Evolutionary conservation across 2,113 vertebrate species (phyloP), one percentile per base, ranked within the genome.

Genomic region (Accipiter virgatus): DNA sequence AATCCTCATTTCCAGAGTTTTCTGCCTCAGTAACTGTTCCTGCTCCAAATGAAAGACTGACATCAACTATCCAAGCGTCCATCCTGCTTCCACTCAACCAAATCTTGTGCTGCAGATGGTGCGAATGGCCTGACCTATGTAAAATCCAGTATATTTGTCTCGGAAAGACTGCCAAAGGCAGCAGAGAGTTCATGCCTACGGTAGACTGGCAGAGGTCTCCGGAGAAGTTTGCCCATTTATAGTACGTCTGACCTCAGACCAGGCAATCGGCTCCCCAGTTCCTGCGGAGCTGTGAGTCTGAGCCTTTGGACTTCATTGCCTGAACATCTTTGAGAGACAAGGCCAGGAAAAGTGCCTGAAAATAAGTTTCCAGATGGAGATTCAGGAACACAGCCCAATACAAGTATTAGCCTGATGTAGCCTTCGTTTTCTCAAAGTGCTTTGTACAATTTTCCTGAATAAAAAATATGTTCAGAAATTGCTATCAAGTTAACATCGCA

Each of bases 231-330:
- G 12, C 42, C 31, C 17, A 26, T n/a, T 75, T 73, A 7, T 29
- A 66, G 52, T 15, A 32, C 1, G 6, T 53, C 25, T 86, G 65
- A 86, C 22, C 25, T 84, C 70, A 87, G 65, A 74, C 10, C 38
- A 26, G 11, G 20, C 20, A 77, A 62, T 43, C 16, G 18, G 32
- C 6, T 78, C 20, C 36, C 52, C 5, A 17, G 3, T 59, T 74
- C 16, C 32, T 47, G 2, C 8, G 27, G 18, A 58, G 5, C 25
- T 67, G 8, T 11, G 6, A 2, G 1, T 16, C 10, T 15, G 61
- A 31, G 10, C 10, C 36, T 70, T 72, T 48, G 61, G 27, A 78
- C 6, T 8, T 72, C n/a, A 42, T 2, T 29, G 23, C 22, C 31
- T 81, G 21, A 61, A 74, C 10, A 81, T 43, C 32, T 42, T 59